Conservation (phyloP, 1,140 invertebrate genomes). For the Phthorimaea operculella region DNA sequence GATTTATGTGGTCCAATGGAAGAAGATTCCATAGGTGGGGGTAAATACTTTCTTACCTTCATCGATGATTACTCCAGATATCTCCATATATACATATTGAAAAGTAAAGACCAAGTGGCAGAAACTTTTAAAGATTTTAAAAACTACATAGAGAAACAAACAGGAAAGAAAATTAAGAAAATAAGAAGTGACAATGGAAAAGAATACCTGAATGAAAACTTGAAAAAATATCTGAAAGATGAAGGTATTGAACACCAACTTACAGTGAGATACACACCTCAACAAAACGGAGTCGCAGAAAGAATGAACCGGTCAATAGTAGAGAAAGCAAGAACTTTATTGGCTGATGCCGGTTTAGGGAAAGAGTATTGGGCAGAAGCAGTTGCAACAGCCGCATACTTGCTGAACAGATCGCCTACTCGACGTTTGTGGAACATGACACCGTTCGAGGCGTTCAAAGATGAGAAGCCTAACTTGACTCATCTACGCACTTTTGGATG, state of each 20-base stretch:
- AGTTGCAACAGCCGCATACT: constrained; percentile 19
- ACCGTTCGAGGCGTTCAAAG: constrained; percentile 42
- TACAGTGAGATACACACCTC: constrained; percentile 31
- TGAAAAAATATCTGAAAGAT: constrained; percentile 12
- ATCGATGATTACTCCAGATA: constrained; percentile 5
- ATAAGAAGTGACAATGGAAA: constrained; percentile 32
- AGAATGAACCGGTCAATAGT: constrained; percentile 27
- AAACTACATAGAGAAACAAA: background rate
- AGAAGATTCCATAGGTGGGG: background rate
- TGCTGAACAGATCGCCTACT: constrained; percentile 28
- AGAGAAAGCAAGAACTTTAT: constrained; percentile 22
- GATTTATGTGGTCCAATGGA: constrained; percentile 2
- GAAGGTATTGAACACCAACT: constrained; percentile 17
- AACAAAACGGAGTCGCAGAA: constrained; percentile 43
- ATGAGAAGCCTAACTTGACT: constrained; percentile 34
- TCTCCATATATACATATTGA: background rate
- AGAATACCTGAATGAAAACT: constrained; percentile 26
- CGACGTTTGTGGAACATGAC: constrained; percentile 18
- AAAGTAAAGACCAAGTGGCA: background rate
- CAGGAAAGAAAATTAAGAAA: constrained; percentile 20
- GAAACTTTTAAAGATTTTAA: background rate
- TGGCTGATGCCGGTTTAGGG: constrained; percentile 4
- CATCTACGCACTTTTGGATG: constrained; percentile 44
- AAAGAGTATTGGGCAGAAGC: constrained; percentile 14
- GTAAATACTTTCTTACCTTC: background rate